Base-by-base conservation (phyloP, 2,113 vertebrate genomes). In the Chitala chitala region DNA sequence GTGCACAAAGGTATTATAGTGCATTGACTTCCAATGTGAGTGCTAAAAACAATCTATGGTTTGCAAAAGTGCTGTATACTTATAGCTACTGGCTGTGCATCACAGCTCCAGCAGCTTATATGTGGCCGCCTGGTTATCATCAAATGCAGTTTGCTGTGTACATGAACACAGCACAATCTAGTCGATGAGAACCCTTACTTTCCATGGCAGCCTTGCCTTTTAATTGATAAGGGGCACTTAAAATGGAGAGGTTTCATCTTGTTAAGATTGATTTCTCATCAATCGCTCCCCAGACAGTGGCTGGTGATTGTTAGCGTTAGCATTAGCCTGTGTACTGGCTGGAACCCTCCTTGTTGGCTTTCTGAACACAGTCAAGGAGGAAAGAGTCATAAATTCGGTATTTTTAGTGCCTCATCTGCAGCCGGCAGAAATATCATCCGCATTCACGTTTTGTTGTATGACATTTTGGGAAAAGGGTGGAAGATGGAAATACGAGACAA, bases 201-300 rank as follows among this genome's bases (percentile, higher is more conserved):
- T 74, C 78, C 77, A 59, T 75, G 38, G 71, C 80, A 76, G 70
- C 55, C 50, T 38, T 75, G 76, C 81, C 76, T 80, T 81, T 84
- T 77, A 78, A 72, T 76, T 71, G 77, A 50, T 58, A 75, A 54
- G 72, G 69, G 72, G 74, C 85, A 86, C 88, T 88, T 87, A 64
- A 80, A 55, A 51, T 84, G 51, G 85, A 88, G 83, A 85, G 86
- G 80, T 75, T 50, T 73, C 86, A 87, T 82, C 82, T 84, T 83
- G 83, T 88, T 88, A 88, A 88, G 82, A 87, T 86, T 69, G 83
- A 89, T 87, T 87, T 81, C 75, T 86, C 78, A 84, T 86, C 82
- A 84, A 51, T 40, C 24, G 17, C 42, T 75, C 56, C 44, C 29
- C 10, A 22, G 58, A 51, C 24, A 20, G 13, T 22, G 29, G 55